These are phyloP conservation scores for Amiota communis DNA, from an alignment of 2,888 invertebrate genomes.

Conservation along the genomic window DNA sequence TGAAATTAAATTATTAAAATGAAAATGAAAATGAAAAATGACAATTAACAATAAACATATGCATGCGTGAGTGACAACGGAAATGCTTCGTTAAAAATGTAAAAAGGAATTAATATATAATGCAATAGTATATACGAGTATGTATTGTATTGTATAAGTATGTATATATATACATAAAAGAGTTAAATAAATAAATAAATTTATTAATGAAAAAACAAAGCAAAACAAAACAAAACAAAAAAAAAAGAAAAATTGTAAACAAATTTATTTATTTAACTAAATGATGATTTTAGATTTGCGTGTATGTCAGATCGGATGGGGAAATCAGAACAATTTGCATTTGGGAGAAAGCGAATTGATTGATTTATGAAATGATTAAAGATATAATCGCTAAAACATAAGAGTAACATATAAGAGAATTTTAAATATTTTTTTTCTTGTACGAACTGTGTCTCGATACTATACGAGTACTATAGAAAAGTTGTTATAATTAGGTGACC, in stretches of 20 bases:
- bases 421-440: no score
- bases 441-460: no score
- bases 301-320: background rate
- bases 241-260: background rate
- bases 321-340: no score
- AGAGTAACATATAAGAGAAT: no score
- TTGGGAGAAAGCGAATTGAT: no score
- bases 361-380: no score
- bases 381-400: no score
- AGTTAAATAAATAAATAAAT: conserved; percentile 8
- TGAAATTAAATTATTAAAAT: background rate
- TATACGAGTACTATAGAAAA: no score
- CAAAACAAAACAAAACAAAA: background rate
- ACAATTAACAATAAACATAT: conserved; percentile 28
- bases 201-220: background rate
- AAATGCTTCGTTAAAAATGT: conserved; percentile 48
- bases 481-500: no score
- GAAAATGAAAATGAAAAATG: background rate
- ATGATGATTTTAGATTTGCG: conserved; percentile 12
- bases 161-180: background rate
- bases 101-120: background rate
- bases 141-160: background rate
- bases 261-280: conserved; percentile 38
- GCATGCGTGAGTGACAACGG: conserved; percentile 49
- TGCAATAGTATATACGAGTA: background rate